Evolutionary conservation across 2,113 vertebrate genomes (phyloP), one percentile per base, ranked within the genome.

Genomic region (Anseranas semipalmata): DNA sequence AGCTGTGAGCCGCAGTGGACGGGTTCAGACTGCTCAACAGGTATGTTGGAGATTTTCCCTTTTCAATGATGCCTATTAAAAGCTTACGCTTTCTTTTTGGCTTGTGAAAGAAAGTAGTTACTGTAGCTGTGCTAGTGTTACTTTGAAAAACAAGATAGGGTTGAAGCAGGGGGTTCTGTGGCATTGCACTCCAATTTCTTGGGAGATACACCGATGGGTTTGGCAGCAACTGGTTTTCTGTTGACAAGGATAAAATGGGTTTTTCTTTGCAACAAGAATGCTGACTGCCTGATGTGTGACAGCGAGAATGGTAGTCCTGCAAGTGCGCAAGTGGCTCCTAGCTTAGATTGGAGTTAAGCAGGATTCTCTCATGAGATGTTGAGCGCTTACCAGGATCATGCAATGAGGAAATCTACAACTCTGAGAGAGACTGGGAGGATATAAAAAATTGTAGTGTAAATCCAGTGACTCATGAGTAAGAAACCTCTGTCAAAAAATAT

Each of bases 1-100:
- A 98, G 98, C 98, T 99, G 99, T 59, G 99, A 99, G 78, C 98
- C 99, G 2, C 99, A 98, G 96, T 99, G 99, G 99, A 99, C 99
- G 0, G 99, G 99, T 18, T 92, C 99, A 1, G 99, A 99, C 98
- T 99, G 99, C 76, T 99, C 98, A 93, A 99, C 98, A 95, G 99
- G 99, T 99, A 97, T 0, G 74, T 4, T 48, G 41, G 19, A 39
- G 33, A 1, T 45, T 15, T 19, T 39, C 0, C 4, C 43, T 27
- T 30, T 15, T 24, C 43, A 20, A 0, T 52, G 7, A 17, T 17
- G n/a, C 11, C 43, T 28, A 32, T 33, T 19, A 32, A 55, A 45
- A 55, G 25, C 12, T 55, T 45, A 0, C 32, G 63, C 39, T 67
- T 70, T 66, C 48, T 63, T 41, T 56, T 86, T 59, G n/a, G 17